A percentile compares a stretch with the other conserved stretches of the same genome.
Evolutionary conservation across 2,888 invertebrate genomes (phyloP).

Genomic region (Oscheius onirici): DNA sequence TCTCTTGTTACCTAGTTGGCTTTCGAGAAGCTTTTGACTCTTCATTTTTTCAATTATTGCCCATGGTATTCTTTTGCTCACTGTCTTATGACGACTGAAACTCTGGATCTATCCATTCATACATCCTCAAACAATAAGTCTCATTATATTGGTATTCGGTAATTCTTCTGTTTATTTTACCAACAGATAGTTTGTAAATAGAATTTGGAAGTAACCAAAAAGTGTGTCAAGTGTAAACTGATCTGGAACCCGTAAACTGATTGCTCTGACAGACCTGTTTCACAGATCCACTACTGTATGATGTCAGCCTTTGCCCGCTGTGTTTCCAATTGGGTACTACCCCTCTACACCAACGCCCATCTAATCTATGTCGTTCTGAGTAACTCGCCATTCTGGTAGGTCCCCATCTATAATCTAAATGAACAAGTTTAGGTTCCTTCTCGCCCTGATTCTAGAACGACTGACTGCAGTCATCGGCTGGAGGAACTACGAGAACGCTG

Average conservation of each 20-base stretch:
- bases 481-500: background rate
- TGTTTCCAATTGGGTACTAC: background rate
- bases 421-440: background rate
- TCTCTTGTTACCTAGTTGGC: too few relatives aligned
- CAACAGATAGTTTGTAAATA: background rate
- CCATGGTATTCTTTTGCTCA: too few relatives aligned
- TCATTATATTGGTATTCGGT: background rate
- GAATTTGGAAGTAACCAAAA: background rate
- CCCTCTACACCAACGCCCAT: slow-evolving; percentile 8
- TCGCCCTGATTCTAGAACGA: background rate
- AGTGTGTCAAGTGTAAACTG: background rate
- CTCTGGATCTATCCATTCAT: background rate
- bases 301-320: slow-evolving; percentile 5
- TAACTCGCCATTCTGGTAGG: slow-evolving; percentile 1
- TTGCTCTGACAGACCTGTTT: too few relatives aligned
- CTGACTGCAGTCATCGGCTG: slow-evolving; percentile 13
- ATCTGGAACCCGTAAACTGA: too few relatives aligned
- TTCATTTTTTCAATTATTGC: too few relatives aligned
- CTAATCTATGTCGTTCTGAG: background rate
- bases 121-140: background rate
- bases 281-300: slow-evolving; percentile 1
- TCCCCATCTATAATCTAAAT: background rate
- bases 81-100: too few relatives aligned
- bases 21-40: too few relatives aligned
- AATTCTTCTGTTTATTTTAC: background rate